Conservation (phyloP, 1,140 invertebrate genomes). For the Drosophila elegans region DNA sequence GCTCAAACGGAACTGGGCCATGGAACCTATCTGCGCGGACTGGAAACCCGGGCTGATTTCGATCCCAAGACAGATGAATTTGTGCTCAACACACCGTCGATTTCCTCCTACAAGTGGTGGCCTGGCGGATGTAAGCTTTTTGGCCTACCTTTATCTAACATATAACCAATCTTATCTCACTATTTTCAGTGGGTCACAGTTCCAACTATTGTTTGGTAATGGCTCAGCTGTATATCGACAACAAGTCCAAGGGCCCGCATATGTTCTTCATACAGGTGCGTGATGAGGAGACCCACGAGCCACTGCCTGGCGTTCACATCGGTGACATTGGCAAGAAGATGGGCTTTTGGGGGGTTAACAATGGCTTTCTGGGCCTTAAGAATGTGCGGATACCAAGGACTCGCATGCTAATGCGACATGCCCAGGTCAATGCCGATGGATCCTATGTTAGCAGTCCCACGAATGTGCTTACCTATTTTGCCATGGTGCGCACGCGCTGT, state of each 20-base stretch:
- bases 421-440: slow-evolving; percentile 94
- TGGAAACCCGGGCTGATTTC: slow-evolving; percentile 97
- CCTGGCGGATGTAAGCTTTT: slow-evolving; percentile 93
- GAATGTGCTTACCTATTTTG: slow-evolving; percentile 95
- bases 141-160: too few species aligned
- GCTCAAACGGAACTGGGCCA: slow-evolving; percentile 98
- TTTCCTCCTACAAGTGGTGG: slow-evolving; percentile 98
- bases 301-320: slow-evolving; percentile 94
- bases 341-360: slow-evolving; percentile 95
- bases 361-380: slow-evolving; percentile 95
- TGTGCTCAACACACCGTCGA: slow-evolving; percentile 93
- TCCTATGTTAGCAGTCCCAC: slow-evolving; percentile 93
- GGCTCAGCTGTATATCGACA: slow-evolving; percentile 94
- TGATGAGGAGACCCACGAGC: slow-evolving; percentile 94
- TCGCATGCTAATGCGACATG: slow-evolving; percentile 97
- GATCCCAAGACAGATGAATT: slow-evolving; percentile 94
- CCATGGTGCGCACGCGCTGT: slow-evolving; percentile 97
- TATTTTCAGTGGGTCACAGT: slow-evolving; percentile 93
- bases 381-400: slow-evolving; percentile 94
- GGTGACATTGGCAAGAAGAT: slow-evolving; percentile 98
- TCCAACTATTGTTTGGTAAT: slow-evolving; percentile 95
- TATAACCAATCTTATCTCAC: neutral
- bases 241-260: slow-evolving; percentile 94
- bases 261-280: slow-evolving; percentile 96
- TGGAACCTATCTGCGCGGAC: slow-evolving; percentile 95